Conservation (phyloP, 2,797 vertebrate species). For the Cheirogaleus major region DNA sequence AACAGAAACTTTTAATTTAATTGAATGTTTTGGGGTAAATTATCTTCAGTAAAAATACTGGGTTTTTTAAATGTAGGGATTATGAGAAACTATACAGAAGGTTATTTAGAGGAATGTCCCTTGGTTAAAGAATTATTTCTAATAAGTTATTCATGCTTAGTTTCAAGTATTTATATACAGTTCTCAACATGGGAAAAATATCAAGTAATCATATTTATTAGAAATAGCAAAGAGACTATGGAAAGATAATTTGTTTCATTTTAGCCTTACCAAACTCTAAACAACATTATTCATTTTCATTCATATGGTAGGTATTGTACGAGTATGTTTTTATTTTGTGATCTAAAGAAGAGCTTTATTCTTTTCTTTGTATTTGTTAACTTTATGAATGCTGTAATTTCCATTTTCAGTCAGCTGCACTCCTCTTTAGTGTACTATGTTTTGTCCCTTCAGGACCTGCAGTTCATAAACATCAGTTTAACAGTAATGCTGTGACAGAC, state of each 20-base stretch:
- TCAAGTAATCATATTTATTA: background rate
- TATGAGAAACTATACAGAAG: background rate
- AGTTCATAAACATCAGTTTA: constrained; percentile 98
- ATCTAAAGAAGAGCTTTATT: constrained; percentile 51
- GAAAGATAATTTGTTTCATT: background rate
- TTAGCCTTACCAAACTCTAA: background rate
- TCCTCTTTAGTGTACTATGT: constrained; percentile 71
- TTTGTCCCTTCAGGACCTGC: constrained; percentile 90
- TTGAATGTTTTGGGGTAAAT: background rate
- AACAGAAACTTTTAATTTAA: background rate
- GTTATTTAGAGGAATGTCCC: background rate
- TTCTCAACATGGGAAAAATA: background rate
- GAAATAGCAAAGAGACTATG: background rate
- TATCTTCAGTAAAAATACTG: background rate
- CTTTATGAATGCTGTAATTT: constrained; percentile 26
- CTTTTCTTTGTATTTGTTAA: constrained; percentile 42
- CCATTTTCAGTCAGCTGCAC: constrained; percentile 41
- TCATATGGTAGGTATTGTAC: background rate
- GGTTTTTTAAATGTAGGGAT: background rate
- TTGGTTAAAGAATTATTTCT: constrained; percentile 8
- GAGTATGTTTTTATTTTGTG: constrained; percentile 44
- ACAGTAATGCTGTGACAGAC: constrained; percentile 95
- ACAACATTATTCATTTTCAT: background rate
- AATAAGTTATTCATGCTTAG: background rate
- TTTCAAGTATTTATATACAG: constrained; percentile 19